phyloP scores from a whole-genome alignment of 2,797 vertebrate species.

The Gymnopithys bicolor region DNA sequence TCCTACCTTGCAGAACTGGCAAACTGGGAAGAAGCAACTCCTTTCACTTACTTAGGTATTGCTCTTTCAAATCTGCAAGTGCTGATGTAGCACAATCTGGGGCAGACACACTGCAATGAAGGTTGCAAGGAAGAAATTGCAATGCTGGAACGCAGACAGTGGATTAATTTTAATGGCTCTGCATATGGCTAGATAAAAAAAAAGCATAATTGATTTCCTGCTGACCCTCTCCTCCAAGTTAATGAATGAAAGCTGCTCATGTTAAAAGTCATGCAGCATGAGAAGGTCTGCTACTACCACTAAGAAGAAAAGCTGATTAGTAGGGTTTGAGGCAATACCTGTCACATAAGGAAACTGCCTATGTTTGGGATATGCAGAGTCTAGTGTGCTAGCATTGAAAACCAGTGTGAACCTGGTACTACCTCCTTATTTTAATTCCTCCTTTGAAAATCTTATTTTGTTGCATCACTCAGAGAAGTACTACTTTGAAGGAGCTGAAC shows the following conservation, averaged over 20 bases:
- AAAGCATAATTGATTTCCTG: slow-evolving; percentile 50
- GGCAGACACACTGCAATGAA: slow-evolving; percentile 10
- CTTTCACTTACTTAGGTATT: background rate
- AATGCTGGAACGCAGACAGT: slow-evolving; percentile 48
- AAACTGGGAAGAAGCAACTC: background rate
- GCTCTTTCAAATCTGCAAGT: background rate
- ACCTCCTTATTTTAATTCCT: background rate
- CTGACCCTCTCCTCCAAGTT: slow-evolving; percentile 43
- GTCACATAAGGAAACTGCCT: background rate
- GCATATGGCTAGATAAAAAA: slow-evolving; percentile 5
- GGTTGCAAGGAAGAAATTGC: slow-evolving; percentile 52
- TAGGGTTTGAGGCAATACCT: background rate
- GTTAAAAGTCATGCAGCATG: background rate
- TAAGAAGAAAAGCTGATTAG: slow-evolving; percentile 8
- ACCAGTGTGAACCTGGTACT: background rate
- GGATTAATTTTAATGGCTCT: slow-evolving; percentile 54
- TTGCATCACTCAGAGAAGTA: background rate
- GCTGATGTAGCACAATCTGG: slow-evolving; percentile 43
- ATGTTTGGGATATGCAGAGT: background rate
- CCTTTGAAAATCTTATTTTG: background rate
- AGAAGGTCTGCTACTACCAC: background rate
- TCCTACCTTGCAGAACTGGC: background rate
- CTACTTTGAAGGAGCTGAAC: slow-evolving; percentile 1
- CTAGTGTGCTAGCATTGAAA: background rate
- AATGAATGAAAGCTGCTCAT: slow-evolving; percentile 55